Base-by-base conservation (phyloP, 2,113 vertebrate species). In the Plotosus lineatus region DNA sequence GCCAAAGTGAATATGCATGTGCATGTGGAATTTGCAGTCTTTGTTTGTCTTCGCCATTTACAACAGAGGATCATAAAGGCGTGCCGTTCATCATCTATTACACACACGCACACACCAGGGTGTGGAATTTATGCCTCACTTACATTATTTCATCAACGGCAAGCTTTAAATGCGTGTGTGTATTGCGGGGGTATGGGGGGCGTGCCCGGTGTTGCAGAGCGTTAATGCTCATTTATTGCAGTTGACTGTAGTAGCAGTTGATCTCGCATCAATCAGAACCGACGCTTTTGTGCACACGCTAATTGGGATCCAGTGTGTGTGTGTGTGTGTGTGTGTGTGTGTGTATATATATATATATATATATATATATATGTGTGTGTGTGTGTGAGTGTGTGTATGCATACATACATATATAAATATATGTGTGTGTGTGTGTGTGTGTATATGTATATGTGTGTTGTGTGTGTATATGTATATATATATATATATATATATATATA, bases 201-300 rank as follows among this genome's bases (percentile, higher is more conserved):
- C 7, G 68, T 71, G 42, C n/a, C 6, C 1, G 42, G 65, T 68
- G 38, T 44, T 69, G 66, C 40, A 44, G 38, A n/a, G 42, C 68
- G 15, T 71, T 71, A 71, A 71, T 48, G 68, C 68, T 71, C 66
- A 46, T 69, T 69, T 69, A 69, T 42, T 69, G 66, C 66, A 69
- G 66, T 93, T 94, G 91, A 86, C 83, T 77, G 86, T 87, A 83
- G 88, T 84, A 80, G 78, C 79, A 78, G 72, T 88, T 89, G 82
- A 87, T 85, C 88, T 80, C 91, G 68, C 42, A 94, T 95, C 95
- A 88, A 93, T 95, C 95, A 93, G 76, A n/a, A n/a, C n/a, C n/a
- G 51, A 87, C 36, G 82, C 86, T 87, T 85, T 85, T 86, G 87
- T 89, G 86, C 86, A 82, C 81, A 77, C 84, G 81, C 88, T 88